Base-by-base conservation (phyloP, 2,113 vertebrate genomes). In the Brienomyrus longianalis region DNA sequence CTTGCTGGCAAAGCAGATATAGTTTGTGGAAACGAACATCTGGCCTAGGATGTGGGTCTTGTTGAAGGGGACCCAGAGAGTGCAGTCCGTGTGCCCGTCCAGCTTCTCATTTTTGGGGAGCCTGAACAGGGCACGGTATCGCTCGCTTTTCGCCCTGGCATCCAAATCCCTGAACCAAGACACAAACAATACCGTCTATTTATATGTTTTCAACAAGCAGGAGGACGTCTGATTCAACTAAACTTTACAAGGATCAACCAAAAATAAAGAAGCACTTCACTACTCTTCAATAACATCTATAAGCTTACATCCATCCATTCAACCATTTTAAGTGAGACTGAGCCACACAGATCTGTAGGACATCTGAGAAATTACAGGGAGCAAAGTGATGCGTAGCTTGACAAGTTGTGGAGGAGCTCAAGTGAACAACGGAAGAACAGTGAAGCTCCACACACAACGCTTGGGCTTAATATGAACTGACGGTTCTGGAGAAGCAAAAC, bases 1-100 rank as follows among this genome's bases (percentile, higher is more conserved):
- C 93, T 99, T 99, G 95, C 98, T 99, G 92, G 96, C 97, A 93
- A 99, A 99, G 95, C 98, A 99, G 95, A 99, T 99, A 93, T 99
- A 99, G 95, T 99, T 99, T 27, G 97, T 98, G 93, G 98, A 99
- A 88, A 99, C 98, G 92, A 99, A 99, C 98, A 99, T 99, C 93
- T 99, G 98, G 10, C 98, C 98, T 95, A 97, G 95, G 93, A 99
- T 98, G 93, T 99, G 98, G 96, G 96, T 97, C 95, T 99, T 99
- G 94, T 98, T 99, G 92, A 99, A 99, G 0, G 98, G 98, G 6
- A 98, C 98, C 98, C 98, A 99, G 48, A 99, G 96, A 19, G 98
- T 99, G 92, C 98, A 99, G 94, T 97, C 97, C 0, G 98, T 99
- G 94, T 99, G 98, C 21, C 98, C 98, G 15, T 99, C 98, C 88